phyloP scores from a whole-genome alignment of 2,888 invertebrate species.

The Amitus sp. region DNA sequence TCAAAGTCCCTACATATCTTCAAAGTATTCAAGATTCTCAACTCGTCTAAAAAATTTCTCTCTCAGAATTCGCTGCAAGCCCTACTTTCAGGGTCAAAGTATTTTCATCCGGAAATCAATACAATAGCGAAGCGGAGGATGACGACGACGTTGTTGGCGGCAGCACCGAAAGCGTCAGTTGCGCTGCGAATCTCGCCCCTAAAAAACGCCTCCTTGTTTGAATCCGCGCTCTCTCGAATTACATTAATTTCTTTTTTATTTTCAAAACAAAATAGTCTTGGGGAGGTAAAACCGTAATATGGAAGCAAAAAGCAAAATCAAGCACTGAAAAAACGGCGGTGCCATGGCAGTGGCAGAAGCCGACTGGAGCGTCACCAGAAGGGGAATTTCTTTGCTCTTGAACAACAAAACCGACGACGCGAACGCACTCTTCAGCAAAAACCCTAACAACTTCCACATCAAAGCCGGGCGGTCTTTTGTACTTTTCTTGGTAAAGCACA shows the following conservation, averaged over 20 bases:
- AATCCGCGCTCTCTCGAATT: background rate
- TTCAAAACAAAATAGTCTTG: too few species aligned
- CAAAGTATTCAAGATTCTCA: too few species aligned
- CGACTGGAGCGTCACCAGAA: constrained; percentile 64
- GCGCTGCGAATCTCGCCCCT: constrained; percentile 4
- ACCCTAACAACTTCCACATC: constrained; percentile 65
- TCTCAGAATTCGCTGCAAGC: background rate
- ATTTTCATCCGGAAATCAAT: constrained; percentile 45
- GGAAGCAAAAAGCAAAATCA: background rate
- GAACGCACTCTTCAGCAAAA: constrained; percentile 62
- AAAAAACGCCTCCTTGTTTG: too few species aligned
- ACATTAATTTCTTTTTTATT: too few species aligned
- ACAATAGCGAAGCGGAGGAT: constrained; percentile 33
- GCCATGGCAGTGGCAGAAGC: constrained; percentile 44
- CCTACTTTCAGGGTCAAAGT: constrained; percentile 44
- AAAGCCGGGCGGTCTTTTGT: constrained; percentile 67
- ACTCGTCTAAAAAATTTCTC: constrained; percentile 13
- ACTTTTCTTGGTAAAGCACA: constrained; percentile 67
- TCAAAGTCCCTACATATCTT: too few species aligned
- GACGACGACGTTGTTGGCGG: constrained; percentile 22
- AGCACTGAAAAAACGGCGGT: constrained; percentile 12
- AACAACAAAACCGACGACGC: constrained; percentile 67
- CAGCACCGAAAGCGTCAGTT: constrained; percentile 34
- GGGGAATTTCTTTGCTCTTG: constrained; percentile 65
- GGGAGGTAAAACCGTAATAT: background rate